Evolutionary conservation across 1,140 invertebrate species (phyloP).

Genomic region (Papilio helenus): DNA sequence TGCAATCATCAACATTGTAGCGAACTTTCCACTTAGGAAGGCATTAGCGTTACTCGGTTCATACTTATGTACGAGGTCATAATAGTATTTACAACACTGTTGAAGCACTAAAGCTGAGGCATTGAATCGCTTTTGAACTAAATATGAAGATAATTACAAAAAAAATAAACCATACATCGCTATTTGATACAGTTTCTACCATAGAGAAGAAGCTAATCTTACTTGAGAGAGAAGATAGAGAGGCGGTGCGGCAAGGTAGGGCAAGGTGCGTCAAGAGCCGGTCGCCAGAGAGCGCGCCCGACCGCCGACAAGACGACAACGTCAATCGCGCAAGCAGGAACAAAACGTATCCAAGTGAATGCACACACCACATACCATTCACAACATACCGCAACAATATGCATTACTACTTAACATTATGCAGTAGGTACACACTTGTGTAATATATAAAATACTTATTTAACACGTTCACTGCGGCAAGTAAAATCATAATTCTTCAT

Average conservation of each 20-base stretch:
- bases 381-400: not conserved
- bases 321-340: conserved; percentile 40
- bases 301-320: conserved; percentile 39
- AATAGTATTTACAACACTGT: not conserved
- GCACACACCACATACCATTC: not conserved
- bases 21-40: not conserved
- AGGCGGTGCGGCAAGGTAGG: conserved; percentile 49
- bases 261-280: conserved; percentile 49
- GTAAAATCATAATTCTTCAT: no score
- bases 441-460: no score
- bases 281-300: conserved; percentile 41
- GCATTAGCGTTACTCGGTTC: not conserved
- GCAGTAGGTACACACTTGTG: no score
- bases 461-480: no score
- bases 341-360: conserved; percentile 41
- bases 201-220: conserved; percentile 46
- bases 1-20: not conserved
- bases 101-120: not conserved
- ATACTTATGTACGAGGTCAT: no score
- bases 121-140: not conserved
- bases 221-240: conserved; percentile 57
- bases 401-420: not conserved
- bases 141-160: conserved; percentile 3
- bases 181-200: not conserved
- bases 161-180: not conserved